Evolutionary conservation across 2,113 vertebrate species (phyloP).

Genomic region (Mobula hypostoma): DNA sequence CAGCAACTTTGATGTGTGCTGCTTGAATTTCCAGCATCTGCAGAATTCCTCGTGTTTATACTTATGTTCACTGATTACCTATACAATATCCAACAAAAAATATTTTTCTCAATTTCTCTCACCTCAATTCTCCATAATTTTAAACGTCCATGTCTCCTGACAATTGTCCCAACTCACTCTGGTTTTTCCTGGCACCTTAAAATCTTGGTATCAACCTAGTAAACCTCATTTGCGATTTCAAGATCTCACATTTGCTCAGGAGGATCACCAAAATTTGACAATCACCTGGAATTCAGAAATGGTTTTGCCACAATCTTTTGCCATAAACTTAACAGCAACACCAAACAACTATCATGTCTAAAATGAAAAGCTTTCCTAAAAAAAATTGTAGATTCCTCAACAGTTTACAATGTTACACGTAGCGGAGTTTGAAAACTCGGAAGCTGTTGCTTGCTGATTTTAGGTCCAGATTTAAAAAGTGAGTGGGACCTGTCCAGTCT

Average conservation of each 20-base stretch:
- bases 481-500: no score
- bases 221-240: background rate
- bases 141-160: background rate
- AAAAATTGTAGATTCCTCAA: background rate
- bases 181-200: background rate
- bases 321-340: background rate
- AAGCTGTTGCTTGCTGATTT: no score
- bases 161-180: background rate
- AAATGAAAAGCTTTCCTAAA: background rate
- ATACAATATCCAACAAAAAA: background rate
- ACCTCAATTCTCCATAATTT: background rate
- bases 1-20: no score
- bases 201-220: background rate
- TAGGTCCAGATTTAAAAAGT: no score
- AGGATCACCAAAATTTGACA: background rate
- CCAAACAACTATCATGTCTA: background rate
- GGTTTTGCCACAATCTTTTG: background rate
- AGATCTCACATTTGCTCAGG: background rate
- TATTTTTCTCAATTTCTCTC: background rate
- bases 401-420: background rate
- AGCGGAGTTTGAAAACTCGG: background rate
- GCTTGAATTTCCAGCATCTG: no score
- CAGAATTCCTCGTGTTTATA: background rate
- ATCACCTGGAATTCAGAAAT: background rate
- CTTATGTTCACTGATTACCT: background rate